Percentiles rank a stretch among this genome's conserved stretches.
Conservation (phyloP, 2,113 vertebrate genomes). For the Pseudopipra pipra region DNA sequence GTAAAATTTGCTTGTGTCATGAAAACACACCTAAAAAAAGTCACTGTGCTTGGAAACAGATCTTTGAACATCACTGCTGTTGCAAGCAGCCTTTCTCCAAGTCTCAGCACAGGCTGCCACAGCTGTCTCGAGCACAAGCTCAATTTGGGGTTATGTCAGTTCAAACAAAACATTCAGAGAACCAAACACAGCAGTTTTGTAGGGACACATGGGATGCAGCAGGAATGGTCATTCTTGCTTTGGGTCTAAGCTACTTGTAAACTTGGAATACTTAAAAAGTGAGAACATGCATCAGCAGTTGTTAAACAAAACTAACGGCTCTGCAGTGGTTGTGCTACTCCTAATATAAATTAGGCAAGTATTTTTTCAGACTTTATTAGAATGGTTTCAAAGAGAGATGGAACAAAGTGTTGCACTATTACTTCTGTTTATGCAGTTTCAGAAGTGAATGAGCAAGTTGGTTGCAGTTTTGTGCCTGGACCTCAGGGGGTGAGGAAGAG, state of each 20-base stretch:
- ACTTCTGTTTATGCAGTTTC: neutral
- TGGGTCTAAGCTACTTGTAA: neutral
- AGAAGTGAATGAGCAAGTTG: neutral
- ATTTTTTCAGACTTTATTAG: neutral
- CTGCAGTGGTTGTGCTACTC: neutral
- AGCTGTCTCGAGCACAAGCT: accelerated
- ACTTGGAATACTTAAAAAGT: neutral
- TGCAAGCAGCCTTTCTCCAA: neutral
- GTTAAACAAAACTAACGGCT: neutral
- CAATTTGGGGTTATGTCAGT: neutral
- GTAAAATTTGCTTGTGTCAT: neutral
- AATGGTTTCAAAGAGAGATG: neutral
- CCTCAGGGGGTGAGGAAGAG: neutral
- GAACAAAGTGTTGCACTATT: neutral
- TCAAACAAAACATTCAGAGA: neutral
- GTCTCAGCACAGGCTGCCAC: neutral
- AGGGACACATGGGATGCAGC: neutral
- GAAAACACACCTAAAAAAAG: neutral
- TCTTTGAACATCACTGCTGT: neutral
- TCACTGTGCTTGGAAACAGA: neutral
- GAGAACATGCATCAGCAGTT: neutral
- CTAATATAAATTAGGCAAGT: neutral
- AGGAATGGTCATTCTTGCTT: neutral
- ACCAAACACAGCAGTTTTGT: neutral
- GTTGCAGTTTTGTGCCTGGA: neutral